These are phyloP conservation scores for Neomorphus geoffroyi DNA, from an alignment of 2,797 vertebrate genomes.

Conservation along the genomic window DNA sequence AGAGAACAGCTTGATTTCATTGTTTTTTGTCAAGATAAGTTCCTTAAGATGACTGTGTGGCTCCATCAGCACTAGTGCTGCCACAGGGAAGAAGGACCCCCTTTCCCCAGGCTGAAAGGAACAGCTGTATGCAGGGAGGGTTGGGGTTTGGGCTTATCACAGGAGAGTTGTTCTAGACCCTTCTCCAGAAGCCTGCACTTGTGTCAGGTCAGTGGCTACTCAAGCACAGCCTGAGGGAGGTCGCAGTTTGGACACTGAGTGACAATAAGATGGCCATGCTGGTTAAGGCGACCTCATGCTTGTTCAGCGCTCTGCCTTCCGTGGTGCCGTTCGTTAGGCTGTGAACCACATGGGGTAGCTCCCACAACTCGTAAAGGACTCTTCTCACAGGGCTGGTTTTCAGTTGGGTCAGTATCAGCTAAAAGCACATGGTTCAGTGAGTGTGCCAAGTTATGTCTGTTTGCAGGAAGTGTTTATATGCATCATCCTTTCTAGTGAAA, in stretches of 20 bases:
- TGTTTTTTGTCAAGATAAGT: fast-evolving
- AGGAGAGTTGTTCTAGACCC: too few relatives aligned
- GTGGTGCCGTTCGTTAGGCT: fast-evolving
- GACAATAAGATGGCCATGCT: fast-evolving
- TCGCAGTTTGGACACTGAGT: fast-evolving
- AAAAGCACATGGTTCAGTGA: not conserved
- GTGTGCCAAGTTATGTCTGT: not conserved
- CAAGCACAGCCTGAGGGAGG: fast-evolving
- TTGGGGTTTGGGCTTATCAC: too few relatives aligned
- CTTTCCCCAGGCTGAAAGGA: too few relatives aligned
- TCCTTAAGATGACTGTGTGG: not conserved
- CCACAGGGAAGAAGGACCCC: not conserved
- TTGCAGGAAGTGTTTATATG: not conserved
- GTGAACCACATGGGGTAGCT: not conserved
- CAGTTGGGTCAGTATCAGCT: not conserved
- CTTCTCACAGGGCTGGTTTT: not conserved
- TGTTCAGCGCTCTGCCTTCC: fast-evolving
- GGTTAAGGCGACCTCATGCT: not conserved
- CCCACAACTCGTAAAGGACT: not conserved
- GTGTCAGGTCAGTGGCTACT: not conserved
- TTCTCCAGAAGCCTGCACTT: not conserved
- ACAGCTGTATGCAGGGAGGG: too few relatives aligned
- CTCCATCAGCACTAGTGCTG: not conserved
- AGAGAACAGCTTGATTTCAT: not conserved
- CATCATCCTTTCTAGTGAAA: not conserved